These are phyloP conservation scores for Eptesicus fuscus DNA, from an alignment of 2,113 vertebrate species.

Conservation along the genomic window DNA sequence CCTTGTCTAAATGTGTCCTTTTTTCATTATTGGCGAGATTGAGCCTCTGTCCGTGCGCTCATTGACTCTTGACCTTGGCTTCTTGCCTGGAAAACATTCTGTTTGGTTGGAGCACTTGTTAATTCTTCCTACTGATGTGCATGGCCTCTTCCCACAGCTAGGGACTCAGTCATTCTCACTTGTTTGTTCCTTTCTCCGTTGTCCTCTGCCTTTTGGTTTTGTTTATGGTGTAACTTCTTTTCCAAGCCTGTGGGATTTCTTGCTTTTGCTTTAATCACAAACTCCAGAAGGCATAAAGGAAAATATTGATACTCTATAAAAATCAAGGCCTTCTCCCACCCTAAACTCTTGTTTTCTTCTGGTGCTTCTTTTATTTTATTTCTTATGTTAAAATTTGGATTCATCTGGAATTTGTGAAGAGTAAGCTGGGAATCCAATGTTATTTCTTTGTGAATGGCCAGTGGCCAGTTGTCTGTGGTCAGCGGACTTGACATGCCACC, in stretches of 20 bases:
- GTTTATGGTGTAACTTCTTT: background rate
- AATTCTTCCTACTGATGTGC: background rate
- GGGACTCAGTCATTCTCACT: background rate
- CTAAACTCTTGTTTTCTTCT: constrained; percentile 16
- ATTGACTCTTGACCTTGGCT: background rate
- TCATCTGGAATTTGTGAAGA: background rate
- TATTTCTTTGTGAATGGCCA: background rate
- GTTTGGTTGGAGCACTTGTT: background rate
- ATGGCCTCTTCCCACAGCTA: background rate
- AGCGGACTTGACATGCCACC: background rate
- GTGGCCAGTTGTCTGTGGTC: background rate
- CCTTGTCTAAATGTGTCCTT: background rate
- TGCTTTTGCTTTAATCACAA: background rate
- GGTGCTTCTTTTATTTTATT: background rate
- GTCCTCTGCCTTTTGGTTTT: background rate
- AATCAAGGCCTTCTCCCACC: background rate
- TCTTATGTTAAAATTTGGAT: background rate
- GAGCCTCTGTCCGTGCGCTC: background rate
- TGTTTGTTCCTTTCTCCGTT: background rate
- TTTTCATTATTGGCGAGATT: background rate
- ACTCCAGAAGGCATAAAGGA: background rate
- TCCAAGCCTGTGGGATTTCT: background rate
- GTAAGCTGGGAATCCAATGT: background rate
- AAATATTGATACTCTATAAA: constrained; percentile 7
- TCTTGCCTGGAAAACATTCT: background rate